Evolutionary conservation across 2,113 vertebrate species (phyloP).

Genomic region (Arvicanthis niloticus): DNA sequence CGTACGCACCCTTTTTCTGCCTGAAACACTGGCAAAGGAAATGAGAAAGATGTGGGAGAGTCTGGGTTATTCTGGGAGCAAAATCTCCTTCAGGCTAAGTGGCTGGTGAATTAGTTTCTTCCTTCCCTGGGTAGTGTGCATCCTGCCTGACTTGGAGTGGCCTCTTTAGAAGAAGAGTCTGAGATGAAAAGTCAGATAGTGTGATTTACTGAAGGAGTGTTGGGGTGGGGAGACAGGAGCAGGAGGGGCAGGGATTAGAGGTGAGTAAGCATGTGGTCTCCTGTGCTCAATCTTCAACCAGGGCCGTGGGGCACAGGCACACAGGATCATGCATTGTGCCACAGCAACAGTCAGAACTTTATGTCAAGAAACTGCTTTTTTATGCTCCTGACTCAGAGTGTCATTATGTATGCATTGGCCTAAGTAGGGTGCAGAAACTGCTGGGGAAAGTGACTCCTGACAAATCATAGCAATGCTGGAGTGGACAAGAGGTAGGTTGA

Average conservation of each 20-base stretch:
- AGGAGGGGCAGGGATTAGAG: neutral
- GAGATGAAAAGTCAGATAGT: neutral
- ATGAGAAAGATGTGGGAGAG: neutral
- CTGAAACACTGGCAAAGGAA: neutral
- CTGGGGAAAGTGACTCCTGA: neutral
- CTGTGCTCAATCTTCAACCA: neutral
- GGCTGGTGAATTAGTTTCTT: neutral
- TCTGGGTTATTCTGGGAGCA: neutral
- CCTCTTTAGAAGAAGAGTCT: slow-evolving; percentile 18
- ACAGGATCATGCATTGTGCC: neutral
- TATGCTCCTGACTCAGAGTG: neutral
- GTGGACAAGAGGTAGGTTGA: neutral
- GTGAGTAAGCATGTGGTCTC: neutral
- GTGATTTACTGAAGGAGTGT: neutral
- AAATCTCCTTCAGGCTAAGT: neutral
- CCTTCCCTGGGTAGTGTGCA: neutral
- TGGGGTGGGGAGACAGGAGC: neutral
- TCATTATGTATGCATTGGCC: neutral
- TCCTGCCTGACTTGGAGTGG: neutral
- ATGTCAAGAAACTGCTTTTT: neutral
- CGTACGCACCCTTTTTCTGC: neutral
- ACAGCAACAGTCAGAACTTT: neutral
- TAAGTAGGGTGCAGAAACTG: neutral
- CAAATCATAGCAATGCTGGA: neutral
- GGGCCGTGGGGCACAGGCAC: neutral